Percentiles rank a stretch among this genome's conserved stretches.
Conservation (phyloP, 1,140 invertebrate genomes). For the Xylocopa sonorina region DNA sequence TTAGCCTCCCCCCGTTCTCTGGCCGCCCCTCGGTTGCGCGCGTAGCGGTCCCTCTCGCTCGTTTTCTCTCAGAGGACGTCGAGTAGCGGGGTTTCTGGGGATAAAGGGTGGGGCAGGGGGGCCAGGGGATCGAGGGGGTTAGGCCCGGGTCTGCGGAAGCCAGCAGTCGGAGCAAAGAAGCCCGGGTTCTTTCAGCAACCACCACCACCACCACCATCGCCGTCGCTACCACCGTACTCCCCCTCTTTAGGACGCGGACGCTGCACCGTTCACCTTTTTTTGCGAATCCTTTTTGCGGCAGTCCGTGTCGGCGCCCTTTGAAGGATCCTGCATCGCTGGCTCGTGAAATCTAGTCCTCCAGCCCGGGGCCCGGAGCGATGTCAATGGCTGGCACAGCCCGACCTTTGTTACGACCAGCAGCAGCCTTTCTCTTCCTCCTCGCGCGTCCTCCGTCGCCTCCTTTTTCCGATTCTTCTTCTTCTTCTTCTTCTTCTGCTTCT, state of each 20-base stretch:
- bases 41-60: conserved; percentile 7
- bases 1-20: conserved; percentile 58
- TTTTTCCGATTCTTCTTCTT: conserved; percentile 37
- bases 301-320: conserved; percentile 77
- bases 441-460: conserved; percentile 21
- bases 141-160: conserved; percentile 49
- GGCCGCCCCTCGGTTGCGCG: neutral
- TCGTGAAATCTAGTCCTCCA: conserved; percentile 82
- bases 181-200: conserved; percentile 59
- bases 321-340: conserved; percentile 79
- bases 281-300: conserved; percentile 80
- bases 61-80: conserved; percentile 45
- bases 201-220: conserved; percentile 29
- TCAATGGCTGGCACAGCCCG: conserved; percentile 78
- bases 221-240: conserved; percentile 10
- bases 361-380: conserved; percentile 71
- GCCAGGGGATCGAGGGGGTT: neutral
- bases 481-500: conserved; percentile 39
- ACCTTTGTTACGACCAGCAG: conserved; percentile 77
- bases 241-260: neutral
- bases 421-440: conserved; percentile 68
- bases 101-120: conserved; percentile 42
- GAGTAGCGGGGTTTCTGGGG: neutral
- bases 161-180: conserved; percentile 63
- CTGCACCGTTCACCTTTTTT: conserved; percentile 61